phyloP scores from a whole-genome alignment of 2,797 vertebrate species.

The Phalanger gymnotis region DNA sequence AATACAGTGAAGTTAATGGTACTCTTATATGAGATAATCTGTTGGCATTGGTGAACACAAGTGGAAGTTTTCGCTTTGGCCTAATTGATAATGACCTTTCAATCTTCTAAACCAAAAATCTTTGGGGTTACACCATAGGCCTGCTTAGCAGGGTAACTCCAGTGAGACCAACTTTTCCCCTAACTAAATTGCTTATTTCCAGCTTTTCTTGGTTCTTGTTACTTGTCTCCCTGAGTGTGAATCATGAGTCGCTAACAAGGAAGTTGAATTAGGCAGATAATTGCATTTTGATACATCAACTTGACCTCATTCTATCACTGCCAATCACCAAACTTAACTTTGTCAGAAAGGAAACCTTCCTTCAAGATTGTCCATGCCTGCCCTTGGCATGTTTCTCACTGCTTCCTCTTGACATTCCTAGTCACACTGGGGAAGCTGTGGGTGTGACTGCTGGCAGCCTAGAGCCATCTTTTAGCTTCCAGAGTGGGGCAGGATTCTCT shows the following conservation, averaged over 20 bases:
- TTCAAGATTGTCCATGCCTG: slow-evolving; percentile 44
- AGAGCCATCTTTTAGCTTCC: slow-evolving; percentile 50
- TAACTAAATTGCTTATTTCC: neutral
- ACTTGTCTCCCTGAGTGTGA: neutral
- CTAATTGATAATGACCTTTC: slow-evolving; percentile 23
- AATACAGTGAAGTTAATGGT: neutral
- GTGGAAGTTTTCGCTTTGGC: slow-evolving; percentile 7
- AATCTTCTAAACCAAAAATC: neutral
- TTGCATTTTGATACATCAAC: neutral
- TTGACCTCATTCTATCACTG: neutral
- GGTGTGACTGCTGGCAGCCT: slow-evolving; percentile 41
- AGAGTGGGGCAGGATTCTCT: slow-evolving; percentile 70
- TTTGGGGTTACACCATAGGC: slow-evolving; percentile 22
- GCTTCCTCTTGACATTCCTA: slow-evolving; percentile 44
- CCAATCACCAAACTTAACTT: slow-evolving; percentile 3
- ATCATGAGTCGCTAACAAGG: slow-evolving; percentile 26
- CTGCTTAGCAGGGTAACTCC: neutral
- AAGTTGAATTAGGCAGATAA: neutral
- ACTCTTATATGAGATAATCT: slow-evolving; percentile 16
- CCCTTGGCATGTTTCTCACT: slow-evolving; percentile 63
- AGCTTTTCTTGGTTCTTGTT: neutral
- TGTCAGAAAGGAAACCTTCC: slow-evolving; percentile 54
- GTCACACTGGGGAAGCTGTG: neutral
- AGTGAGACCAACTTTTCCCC: neutral
- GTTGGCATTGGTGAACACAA: neutral